Evolutionary conservation across 1,140 invertebrate species (phyloP).

Genomic region (Heliothis subflexa): DNA sequence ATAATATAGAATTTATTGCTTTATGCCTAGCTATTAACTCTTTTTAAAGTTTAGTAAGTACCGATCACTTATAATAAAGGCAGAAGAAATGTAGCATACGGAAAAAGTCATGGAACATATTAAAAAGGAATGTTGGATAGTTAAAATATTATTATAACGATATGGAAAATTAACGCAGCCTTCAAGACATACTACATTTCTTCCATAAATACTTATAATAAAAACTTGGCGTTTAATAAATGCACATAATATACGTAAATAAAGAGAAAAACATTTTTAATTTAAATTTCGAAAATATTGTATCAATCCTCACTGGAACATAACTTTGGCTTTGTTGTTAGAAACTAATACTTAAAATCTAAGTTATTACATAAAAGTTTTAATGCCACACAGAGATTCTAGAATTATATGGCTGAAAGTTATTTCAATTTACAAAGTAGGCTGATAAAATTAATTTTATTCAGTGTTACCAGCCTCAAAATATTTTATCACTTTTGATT

Average conservation of each 20-base stretch:
- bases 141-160: background rate
- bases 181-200: background rate
- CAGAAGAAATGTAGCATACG: background rate
- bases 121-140: background rate
- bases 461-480: conserved; percentile 34
- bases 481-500: conserved; percentile 25
- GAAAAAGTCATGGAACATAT: background rate
- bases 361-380: conserved; percentile 19
- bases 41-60: conserved; percentile 35
- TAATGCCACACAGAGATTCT: conserved; percentile 42
- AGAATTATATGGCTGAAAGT: background rate
- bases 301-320: conserved; percentile 36
- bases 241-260: conserved; percentile 30
- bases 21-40: background rate
- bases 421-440: background rate
- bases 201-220: background rate
- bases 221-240: conserved; percentile 10
- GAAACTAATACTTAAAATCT: conserved; percentile 48
- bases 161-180: background rate
- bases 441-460: background rate
- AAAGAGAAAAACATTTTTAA: conserved; percentile 14
- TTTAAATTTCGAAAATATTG: conserved; percentile 33
- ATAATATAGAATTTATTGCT: background rate
- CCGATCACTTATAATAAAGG: conserved; percentile 16
- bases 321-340: conserved; percentile 51